A percentile compares a stretch with the other conserved stretches of the same genome.
These are phyloP conservation scores for Mus minutoides DNA, from an alignment of 2,797 vertebrate species.

Conservation along the genomic window DNA sequence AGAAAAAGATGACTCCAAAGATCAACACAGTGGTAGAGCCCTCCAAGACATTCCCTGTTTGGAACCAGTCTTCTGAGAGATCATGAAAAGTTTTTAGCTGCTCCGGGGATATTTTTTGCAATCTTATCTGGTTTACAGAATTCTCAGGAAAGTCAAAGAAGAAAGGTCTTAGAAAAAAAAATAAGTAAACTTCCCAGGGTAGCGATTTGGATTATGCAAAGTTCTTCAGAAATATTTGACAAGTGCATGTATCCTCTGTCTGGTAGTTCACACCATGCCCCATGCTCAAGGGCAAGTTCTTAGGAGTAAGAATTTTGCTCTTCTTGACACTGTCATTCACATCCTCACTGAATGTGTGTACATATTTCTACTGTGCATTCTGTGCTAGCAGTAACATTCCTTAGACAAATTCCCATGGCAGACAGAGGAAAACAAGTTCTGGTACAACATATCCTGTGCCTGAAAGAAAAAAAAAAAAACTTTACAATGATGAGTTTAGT, in stretches of 20 bases:
- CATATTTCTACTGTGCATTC: background rate
- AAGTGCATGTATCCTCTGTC: background rate
- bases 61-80: background rate
- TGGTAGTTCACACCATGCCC: rapidly evolving
- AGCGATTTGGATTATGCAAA: no score
- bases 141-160: background rate
- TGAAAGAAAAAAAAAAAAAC: no score
- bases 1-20: background rate
- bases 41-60: background rate
- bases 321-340: no score
- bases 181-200: rapidly evolving
- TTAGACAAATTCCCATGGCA: background rate
- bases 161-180: background rate
- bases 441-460: rapidly evolving
- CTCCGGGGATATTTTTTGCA: background rate
- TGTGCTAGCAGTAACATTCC: background rate
- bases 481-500: background rate
- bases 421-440: background rate
- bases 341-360: no score
- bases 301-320: background rate
- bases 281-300: background rate
- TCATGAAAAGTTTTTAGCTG: background rate
- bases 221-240: background rate
- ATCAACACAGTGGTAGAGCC: background rate
- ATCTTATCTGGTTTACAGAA: background rate